These are phyloP conservation scores for Phoenicopterus ruber DNA, from an alignment of 2,113 vertebrate species.

Conservation along the genomic window DNA sequence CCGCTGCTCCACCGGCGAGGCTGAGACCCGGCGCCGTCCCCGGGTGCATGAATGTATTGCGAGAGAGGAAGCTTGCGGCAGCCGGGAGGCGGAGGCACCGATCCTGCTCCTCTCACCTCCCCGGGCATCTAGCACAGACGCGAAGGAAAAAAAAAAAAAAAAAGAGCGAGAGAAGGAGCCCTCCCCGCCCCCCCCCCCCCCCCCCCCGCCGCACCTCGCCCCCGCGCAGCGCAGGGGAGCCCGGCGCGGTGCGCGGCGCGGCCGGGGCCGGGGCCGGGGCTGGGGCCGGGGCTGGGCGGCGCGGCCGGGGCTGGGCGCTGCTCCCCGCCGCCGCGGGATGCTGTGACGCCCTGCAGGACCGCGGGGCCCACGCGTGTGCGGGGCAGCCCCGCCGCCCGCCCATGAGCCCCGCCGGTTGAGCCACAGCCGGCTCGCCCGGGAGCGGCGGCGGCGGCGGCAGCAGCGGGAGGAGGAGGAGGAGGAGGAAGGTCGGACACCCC, in stretches of 20 bases:
- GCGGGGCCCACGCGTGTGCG: background rate
- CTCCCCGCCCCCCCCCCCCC: background rate
- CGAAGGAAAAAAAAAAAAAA: background rate
- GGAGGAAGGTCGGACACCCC: background rate
- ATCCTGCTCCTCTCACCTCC: background rate
- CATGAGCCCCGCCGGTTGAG: background rate
- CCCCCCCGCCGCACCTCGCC: background rate
- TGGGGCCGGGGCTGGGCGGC: too few relatives aligned
- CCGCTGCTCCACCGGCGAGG: slow-evolving; percentile 9
- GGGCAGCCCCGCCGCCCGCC: background rate
- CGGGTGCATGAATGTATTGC: background rate
- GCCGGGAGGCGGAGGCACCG: background rate
- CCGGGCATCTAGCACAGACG: background rate
- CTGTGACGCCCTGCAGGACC: background rate
- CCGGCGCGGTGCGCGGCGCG: background rate
- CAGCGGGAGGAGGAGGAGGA: background rate
- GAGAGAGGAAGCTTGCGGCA: slow-evolving; percentile 6
- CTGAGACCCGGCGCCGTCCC: background rate
- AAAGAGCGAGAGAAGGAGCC: background rate
- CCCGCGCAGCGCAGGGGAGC: background rate
- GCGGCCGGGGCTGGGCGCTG: too few relatives aligned
- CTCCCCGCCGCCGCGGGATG: background rate
- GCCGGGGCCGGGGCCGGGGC: too few relatives aligned
- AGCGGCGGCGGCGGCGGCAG: too few relatives aligned
- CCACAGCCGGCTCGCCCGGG: background rate